Base-by-base conservation (phyloP, 2,888 invertebrate species). In the Sylvicola cinctus region DNA sequence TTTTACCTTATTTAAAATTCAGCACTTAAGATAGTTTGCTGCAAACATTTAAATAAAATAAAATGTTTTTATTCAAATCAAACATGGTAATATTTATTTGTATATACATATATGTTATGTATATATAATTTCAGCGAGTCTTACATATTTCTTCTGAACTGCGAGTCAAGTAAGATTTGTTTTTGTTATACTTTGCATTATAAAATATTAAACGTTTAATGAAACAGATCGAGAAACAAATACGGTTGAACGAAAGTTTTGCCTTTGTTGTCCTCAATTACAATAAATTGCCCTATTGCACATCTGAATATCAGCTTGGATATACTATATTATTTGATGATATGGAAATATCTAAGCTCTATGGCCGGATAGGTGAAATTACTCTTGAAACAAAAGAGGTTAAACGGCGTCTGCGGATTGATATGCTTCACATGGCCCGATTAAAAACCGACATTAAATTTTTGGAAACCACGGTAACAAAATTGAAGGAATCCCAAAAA, bases 211-310 rank as follows among this genome's bases (percentile, higher is more conserved):
- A n/a, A n/a, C n/a, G n/a, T n/a, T n/a, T n/a, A n/a, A n/a, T n/a
- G n/a, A n/a, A n/a, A n/a, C 20, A 81, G 76, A 61, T 66, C 46
- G 68, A 74, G 50, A 72, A 79, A 53, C 87, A 87, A 53, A 64
- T 63, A 38, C 65, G 74, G 49, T 54, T 90, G 48, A 88, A 88
- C 47, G 71, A 81, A 36, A 70, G 88, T 3, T 69, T 75, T 33
- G 64, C 70, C 37, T 67, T 74, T 3, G 65, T 79, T 1, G 56
- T 80, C 6, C 46, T 84, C 15, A 68, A 69, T 23, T 65, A 79
- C 45, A 66, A 73, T 48, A 83, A 81, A 48, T 58, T 83, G 15
- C 66, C 69, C 45, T 62, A 67, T 45, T 58, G 66, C 29, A 47
- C 45, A 7, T 56, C 66, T 4, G 62, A 64, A 1, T 51, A 62